Conservation (phyloP, 2,888 invertebrate species). For the Criorhina ranunculi region DNA sequence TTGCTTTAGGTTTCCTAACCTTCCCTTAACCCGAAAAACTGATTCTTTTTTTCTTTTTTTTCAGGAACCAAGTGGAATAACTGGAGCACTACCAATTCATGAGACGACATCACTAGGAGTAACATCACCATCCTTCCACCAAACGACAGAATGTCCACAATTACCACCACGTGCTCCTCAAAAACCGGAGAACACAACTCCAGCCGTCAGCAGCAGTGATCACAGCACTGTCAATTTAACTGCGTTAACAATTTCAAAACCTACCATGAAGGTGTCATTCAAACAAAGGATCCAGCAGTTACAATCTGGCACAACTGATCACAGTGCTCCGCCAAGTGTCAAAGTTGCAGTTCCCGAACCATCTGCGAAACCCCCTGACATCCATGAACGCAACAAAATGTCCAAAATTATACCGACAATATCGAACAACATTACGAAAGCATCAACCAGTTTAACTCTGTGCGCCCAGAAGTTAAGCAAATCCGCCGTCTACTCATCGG, state of each 20-base stretch:
- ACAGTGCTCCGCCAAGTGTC: slow-evolving; percentile 39
- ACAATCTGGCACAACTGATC: slow-evolving; percentile 82
- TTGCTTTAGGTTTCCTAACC: too few species aligned
- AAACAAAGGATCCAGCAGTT: slow-evolving; percentile 87
- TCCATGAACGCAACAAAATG: slow-evolving; percentile 85
- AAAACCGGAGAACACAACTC: slow-evolving; percentile 46
- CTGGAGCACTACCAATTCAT: slow-evolving; percentile 44
- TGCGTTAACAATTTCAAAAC: slow-evolving; percentile 79
- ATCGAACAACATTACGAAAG: slow-evolving; percentile 80
- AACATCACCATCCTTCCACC: slow-evolving; percentile 52
- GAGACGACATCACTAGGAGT: slow-evolving; percentile 60
- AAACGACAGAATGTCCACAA: slow-evolving; percentile 47
- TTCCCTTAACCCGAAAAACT: not conserved
- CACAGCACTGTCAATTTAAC: slow-evolving; percentile 52
- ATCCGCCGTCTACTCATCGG: slow-evolving; percentile 81
- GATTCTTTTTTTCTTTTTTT: not conserved
- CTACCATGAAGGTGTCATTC: slow-evolving; percentile 87
- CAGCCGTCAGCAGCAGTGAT: slow-evolving; percentile 51
- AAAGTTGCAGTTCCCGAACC: slow-evolving; percentile 68
- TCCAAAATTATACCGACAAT: slow-evolving; percentile 80
- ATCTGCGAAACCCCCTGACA: slow-evolving; percentile 81
- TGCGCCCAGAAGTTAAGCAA: slow-evolving; percentile 68
- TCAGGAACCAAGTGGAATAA: slow-evolving; percentile 46
- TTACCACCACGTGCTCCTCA: slow-evolving; percentile 31
- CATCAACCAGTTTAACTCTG: slow-evolving; percentile 67